These are phyloP conservation scores for Porites australiensis DNA, from an alignment of 64 coral and sea anemone genomes.

Conservation along the genomic window DNA sequence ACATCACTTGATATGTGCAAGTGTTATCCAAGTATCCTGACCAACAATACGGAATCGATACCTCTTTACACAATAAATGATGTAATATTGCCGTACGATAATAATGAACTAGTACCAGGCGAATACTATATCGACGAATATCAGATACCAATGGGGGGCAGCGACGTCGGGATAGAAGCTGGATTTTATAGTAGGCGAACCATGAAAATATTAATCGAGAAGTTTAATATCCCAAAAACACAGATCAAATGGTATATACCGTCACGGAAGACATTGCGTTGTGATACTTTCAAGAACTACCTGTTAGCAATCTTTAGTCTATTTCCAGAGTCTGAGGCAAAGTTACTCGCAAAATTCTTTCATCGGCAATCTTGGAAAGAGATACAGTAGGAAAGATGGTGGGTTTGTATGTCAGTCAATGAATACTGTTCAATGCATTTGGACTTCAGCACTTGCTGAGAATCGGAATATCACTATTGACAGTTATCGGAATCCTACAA, in stretches of 20 bases:
- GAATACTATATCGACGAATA: neutral
- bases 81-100: neutral
- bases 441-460: neutral
- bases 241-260: constrained; percentile 31
- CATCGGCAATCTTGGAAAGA: constrained; percentile 16
- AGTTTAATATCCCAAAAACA: neutral
- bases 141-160: neutral
- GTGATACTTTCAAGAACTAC: constrained; percentile 16
- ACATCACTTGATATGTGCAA: neutral
- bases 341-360: constrained; percentile 35
- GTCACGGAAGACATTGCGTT: constrained; percentile 3
- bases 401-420: constrained; percentile 10
- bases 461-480: constrained; percentile 28
- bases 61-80: neutral
- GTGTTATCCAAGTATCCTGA: neutral
- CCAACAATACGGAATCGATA: neutral
- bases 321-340: neutral
- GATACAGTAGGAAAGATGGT: neutral
- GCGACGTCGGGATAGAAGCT: neutral
- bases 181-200: neutral
- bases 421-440: constrained; percentile 8
- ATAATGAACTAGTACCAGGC: neutral
- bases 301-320: constrained; percentile 9
- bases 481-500: neutral
- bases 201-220: neutral